Percentiles rank a stretch among this genome's conserved stretches.
These are phyloP conservation scores for Drosophila pachea DNA, from an alignment of 1,140 invertebrate species.

Conservation along the genomic window DNA sequence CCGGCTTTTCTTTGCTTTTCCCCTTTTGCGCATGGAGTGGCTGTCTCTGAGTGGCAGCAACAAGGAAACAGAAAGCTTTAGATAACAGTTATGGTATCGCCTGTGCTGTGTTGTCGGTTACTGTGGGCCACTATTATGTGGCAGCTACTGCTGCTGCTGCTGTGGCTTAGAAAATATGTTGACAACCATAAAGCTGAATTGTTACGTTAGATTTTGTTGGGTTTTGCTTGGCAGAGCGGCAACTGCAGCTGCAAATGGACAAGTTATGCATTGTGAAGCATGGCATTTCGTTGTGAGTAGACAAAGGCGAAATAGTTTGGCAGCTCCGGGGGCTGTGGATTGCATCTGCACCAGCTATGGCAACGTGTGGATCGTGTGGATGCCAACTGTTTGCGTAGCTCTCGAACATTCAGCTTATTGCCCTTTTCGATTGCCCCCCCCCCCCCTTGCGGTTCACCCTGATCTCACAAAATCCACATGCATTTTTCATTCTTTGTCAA, in stretches of 20 bases:
- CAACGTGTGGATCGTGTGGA: not conserved
- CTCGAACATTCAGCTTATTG: not conserved
- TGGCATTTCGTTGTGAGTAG: slow-evolving; percentile 3
- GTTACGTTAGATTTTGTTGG: slow-evolving; percentile 43
- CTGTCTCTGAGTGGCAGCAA: slow-evolving; percentile 13
- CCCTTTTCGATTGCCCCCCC: no score
- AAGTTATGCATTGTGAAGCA: slow-evolving; percentile 5
- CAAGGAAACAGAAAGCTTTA: slow-evolving; percentile 54
- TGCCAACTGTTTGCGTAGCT: not conserved
- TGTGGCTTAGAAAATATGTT: slow-evolving; percentile 70
- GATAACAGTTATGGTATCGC: slow-evolving; percentile 72
- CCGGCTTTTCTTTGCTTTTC: not conserved
- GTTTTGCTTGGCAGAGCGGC: slow-evolving; percentile 8
- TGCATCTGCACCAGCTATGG: no score
- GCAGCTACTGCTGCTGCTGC: slow-evolving; percentile 16
- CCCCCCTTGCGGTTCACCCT: slow-evolving; percentile 34
- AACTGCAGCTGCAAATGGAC: slow-evolving; percentile 36
- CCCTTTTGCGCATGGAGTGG: slow-evolving; percentile 25
- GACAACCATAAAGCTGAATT: slow-evolving; percentile 69
- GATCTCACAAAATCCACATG: slow-evolving; percentile 73
- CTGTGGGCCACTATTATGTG: slow-evolving; percentile 57
- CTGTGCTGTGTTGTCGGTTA: slow-evolving; percentile 47
- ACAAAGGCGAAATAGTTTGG: slow-evolving; percentile 1
- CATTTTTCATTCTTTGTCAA: slow-evolving; percentile 77
- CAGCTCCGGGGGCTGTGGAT: no score